Percentiles rank a stretch among this genome's conserved stretches.
These are phyloP conservation scores for Belonocnema kinseyi DNA, from an alignment of 1,140 invertebrate genomes.

Conservation along the genomic window DNA sequence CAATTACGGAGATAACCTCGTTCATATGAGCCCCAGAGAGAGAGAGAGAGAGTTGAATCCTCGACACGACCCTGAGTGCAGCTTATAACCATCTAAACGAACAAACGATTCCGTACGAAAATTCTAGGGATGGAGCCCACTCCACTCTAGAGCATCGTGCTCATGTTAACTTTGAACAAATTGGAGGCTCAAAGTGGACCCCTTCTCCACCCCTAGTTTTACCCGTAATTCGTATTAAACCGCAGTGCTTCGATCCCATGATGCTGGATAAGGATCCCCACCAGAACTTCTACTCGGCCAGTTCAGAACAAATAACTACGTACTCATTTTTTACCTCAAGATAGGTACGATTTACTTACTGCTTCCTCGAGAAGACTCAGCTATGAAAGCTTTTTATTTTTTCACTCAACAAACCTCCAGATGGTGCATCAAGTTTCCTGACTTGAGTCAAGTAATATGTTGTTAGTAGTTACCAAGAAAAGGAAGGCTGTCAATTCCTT, in stretches of 20 bases:
- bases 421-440: constrained; percentile 14
- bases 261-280: constrained; percentile 12
- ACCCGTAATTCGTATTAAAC: constrained; percentile 20
- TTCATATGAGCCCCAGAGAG: not conserved
- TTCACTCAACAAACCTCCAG: not conserved
- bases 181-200: constrained; percentile 21
- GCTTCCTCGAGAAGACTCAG: not conserved
- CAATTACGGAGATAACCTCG: constrained; percentile 23
- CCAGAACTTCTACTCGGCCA: not conserved
- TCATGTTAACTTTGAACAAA: constrained; percentile 25
- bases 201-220: not conserved
- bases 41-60: not conserved
- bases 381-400: constrained; percentile 16
- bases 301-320: constrained; percentile 18
- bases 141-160: not conserved
- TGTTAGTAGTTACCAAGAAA: not conserved
- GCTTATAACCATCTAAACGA: constrained; percentile 16
- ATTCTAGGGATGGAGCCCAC: not conserved
- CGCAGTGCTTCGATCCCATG: constrained; percentile 8
- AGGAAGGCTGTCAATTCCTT: too few relatives aligned
- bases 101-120: constrained; percentile 29
- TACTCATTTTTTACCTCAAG: not conserved
- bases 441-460: not conserved
- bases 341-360: constrained; percentile 23
- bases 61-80: constrained; percentile 13